Conservation (phyloP, 2,888 invertebrate species). For the Drosophila parthenogenetica region DNA sequence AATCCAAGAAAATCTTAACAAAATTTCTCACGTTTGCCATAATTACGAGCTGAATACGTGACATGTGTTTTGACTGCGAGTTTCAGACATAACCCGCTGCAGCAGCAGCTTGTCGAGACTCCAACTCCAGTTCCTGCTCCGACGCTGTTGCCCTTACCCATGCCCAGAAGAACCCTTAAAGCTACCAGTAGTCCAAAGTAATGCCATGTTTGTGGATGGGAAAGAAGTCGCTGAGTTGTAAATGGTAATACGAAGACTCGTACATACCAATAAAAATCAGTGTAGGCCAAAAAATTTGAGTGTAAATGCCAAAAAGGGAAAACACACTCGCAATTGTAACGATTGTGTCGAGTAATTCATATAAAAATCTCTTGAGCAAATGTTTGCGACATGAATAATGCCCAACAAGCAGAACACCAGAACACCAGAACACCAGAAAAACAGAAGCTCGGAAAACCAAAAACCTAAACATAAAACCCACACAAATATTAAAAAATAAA, state of each 20-base stretch:
- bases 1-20: conserved; percentile 79
- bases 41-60: conserved; percentile 81
- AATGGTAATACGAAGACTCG: conserved; percentile 62
- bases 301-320: conserved; percentile 7
- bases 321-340: conserved; percentile 31
- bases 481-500: too few relatives aligned
- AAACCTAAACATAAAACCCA: neutral
- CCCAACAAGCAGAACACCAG: neutral
- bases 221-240: conserved; percentile 52
- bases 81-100: conserved; percentile 50
- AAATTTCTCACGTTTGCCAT: conserved; percentile 82
- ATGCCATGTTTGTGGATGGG: neutral
- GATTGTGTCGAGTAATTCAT: conserved; percentile 66
- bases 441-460: neutral
- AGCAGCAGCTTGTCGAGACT: conserved; percentile 46
- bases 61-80: conserved; percentile 79
- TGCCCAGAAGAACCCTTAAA: conserved; percentile 14
- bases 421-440: neutral
- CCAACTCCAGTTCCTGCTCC: neutral
- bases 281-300: conserved; percentile 45
- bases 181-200: conserved; percentile 6
- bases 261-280: conserved; percentile 70
- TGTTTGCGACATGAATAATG: conserved; percentile 69
- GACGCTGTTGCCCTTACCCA: too few relatives aligned
- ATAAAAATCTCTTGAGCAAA: conserved; percentile 78